phyloP scores from a whole-genome alignment of 2,888 invertebrate genomes.

The Lithophane semibrunnea region DNA sequence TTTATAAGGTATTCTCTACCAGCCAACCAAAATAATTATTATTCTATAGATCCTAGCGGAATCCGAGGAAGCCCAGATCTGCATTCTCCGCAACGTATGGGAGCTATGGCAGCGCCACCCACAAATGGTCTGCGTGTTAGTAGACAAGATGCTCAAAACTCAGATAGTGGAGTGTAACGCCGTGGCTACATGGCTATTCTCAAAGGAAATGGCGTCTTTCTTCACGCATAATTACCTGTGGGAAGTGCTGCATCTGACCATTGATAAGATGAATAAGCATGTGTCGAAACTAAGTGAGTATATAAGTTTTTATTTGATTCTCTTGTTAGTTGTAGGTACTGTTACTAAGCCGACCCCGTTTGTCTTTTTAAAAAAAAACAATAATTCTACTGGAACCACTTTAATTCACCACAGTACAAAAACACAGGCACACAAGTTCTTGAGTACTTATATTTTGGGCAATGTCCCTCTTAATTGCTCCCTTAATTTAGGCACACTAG shows the following conservation, averaged over 20 bases:
- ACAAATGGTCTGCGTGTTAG: constrained; percentile 98
- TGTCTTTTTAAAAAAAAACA: too few relatives aligned
- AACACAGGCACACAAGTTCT: too few relatives aligned
- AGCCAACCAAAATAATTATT: too few relatives aligned
- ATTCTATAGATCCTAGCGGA: constrained; percentile 93
- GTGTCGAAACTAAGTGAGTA: constrained; percentile 94
- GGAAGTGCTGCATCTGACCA: constrained; percentile 98
- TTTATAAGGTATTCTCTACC: too few relatives aligned
- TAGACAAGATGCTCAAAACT: constrained; percentile 99
- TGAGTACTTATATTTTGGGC: too few relatives aligned
- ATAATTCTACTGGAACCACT: too few relatives aligned
- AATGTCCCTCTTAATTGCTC: too few relatives aligned
- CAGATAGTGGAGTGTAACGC: constrained; percentile 99
- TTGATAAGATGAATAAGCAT: constrained; percentile 99
- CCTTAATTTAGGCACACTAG: too few relatives aligned
- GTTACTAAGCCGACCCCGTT: too few relatives aligned
- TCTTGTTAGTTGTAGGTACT: not conserved
- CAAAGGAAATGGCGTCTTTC: constrained; percentile 95
- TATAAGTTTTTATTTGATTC: not conserved
- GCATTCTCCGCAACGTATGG: constrained; percentile 97
- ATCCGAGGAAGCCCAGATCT: constrained; percentile 98
- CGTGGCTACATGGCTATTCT: constrained; percentile 99
- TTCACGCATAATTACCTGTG: constrained; percentile 98
- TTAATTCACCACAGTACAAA: too few relatives aligned
- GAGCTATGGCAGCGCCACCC: constrained; percentile 99